Conservation (phyloP, 1,140 invertebrate genomes). For the Lordiphosa stackelbergi region DNA sequence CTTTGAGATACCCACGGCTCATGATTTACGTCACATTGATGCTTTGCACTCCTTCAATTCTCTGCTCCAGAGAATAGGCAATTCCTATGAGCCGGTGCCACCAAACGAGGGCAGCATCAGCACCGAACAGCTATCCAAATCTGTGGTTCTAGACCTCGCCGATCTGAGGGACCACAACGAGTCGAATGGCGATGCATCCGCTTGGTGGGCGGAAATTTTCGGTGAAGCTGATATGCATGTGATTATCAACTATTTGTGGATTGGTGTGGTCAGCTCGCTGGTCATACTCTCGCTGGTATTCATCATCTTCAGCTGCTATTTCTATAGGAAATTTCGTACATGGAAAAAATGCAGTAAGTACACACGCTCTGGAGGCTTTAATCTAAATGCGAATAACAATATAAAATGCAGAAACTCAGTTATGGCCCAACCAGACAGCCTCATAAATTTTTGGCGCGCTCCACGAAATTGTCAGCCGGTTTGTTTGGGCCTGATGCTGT, state of each 20-base stretch:
- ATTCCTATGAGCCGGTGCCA: conserved; percentile 26
- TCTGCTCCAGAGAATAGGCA: conserved; percentile 64
- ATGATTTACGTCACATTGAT: conserved; percentile 71
- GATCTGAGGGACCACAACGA: conserved; percentile 51
- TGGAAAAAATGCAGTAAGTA: conserved; percentile 77
- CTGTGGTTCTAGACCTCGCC: conserved; percentile 68
- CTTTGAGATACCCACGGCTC: conserved; percentile 70
- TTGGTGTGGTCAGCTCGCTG: conserved; percentile 70
- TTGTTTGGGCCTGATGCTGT: conserved; percentile 44
- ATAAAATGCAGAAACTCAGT: conserved; percentile 63
- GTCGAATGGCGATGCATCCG: conserved; percentile 3
- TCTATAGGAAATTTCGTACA: conserved; percentile 74
- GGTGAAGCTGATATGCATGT: conserved; percentile 68
- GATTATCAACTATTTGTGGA: conserved; percentile 75
- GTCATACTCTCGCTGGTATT: conserved; percentile 68
- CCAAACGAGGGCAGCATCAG: conserved; percentile 49
- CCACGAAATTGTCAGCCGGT: conserved; percentile 55
- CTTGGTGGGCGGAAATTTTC: conserved; percentile 50
- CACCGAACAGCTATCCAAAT: conserved; percentile 69
- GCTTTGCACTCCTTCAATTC: conserved; percentile 67
- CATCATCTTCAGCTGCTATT: conserved; percentile 74
- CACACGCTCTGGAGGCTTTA: conserved; percentile 22
- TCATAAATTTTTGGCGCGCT: conserved; percentile 70
- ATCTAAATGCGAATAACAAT: conserved; percentile 53
- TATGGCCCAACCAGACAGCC: conserved; percentile 35